Evolutionary conservation across 2,888 invertebrate species (phyloP).

Genomic region (Eilema sororculum): DNA sequence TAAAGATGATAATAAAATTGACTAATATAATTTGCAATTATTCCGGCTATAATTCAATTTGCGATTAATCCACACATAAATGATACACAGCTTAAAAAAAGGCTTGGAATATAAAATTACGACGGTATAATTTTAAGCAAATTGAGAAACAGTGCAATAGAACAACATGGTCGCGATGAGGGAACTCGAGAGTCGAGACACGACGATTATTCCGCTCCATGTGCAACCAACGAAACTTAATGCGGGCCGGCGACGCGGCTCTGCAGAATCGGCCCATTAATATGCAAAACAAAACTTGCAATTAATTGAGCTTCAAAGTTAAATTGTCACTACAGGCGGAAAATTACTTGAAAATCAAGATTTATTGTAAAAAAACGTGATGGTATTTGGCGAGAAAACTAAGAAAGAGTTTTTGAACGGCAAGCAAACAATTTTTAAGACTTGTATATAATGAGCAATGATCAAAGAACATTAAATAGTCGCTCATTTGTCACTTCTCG

Average conservation of each 20-base stretch:
- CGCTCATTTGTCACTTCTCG: slow-evolving; percentile 53
- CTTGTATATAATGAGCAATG: slow-evolving; percentile 24
- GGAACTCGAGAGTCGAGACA: slow-evolving; percentile 57
- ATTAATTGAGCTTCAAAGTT: slow-evolving; percentile 72
- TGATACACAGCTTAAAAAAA: background rate
- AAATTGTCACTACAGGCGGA: slow-evolving; percentile 62
- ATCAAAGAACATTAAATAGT: slow-evolving; percentile 52
- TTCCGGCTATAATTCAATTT: background rate
- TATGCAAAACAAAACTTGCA: slow-evolving; percentile 76
- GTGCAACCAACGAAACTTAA: slow-evolving; percentile 66
- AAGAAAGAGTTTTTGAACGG: slow-evolving; percentile 1
- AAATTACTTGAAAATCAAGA: slow-evolving; percentile 63
- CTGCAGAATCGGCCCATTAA: slow-evolving; percentile 65
- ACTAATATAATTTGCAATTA: background rate
- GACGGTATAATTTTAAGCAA: slow-evolving; percentile 14
- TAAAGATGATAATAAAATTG: background rate
- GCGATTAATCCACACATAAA: background rate
- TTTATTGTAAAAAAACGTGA: slow-evolving; percentile 58
- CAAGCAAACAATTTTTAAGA: slow-evolving; percentile 26
- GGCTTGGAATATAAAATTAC: background rate
- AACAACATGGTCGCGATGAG: slow-evolving; percentile 55
- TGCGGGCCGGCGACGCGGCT: slow-evolving; percentile 56
- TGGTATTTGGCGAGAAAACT: slow-evolving; percentile 41
- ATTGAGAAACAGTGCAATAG: slow-evolving; percentile 25
- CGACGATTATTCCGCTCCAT: slow-evolving; percentile 68